Base-by-base conservation (phyloP, 2,888 invertebrate genomes). In the Blomia tropicalis region DNA sequence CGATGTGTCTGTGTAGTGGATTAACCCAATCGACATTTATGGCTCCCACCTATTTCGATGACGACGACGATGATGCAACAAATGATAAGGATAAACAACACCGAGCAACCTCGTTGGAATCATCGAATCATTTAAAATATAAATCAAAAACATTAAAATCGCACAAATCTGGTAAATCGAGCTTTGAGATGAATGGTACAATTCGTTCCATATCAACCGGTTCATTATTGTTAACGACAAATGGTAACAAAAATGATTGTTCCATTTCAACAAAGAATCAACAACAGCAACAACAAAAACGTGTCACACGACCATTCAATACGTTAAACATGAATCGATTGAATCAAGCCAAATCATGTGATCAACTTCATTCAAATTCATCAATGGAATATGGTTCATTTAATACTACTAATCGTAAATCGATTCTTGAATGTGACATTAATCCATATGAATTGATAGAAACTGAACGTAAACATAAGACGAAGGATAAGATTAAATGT, bases 391-490 rank as follows among this genome's bases (percentile, higher is more conserved):
- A n/a, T 22, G 29, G 29, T 31, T 4, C 4, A 7, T 5, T 4
- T 11, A 23, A n/a, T n/a, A 27, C 19, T 64, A 62, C 7, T 2
- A 56, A 56, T 36, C 58, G 68, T 59, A 67, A 67, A 63, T 68
- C 68, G 3, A 68, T 68, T 27, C 61, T 68, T 11, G 68, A 68
- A 54, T 68, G 68, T 47, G 66, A 68, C 32, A 64, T 68, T n/a
- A 68, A 66, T 30, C 44, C 63, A 17, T 63, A 63, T 32, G 63
- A 63, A 29, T 59, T 63, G 30, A 41, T 63, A 3, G 36, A 56
- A 31, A 2, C 56, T 3, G 11, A 27, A 23, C n/a, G 2, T 19
- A 56, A 56, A 36, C 2, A 27, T 14, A 7, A 19, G 14, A 47
- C 2, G 2, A 47, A 47, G 2, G 2, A 2, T 5, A 56, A 32